Evolutionary conservation across 2,888 invertebrate species (phyloP), one percentile per base, ranked within the genome.

Genomic region (Perithous albicinctus): DNA sequence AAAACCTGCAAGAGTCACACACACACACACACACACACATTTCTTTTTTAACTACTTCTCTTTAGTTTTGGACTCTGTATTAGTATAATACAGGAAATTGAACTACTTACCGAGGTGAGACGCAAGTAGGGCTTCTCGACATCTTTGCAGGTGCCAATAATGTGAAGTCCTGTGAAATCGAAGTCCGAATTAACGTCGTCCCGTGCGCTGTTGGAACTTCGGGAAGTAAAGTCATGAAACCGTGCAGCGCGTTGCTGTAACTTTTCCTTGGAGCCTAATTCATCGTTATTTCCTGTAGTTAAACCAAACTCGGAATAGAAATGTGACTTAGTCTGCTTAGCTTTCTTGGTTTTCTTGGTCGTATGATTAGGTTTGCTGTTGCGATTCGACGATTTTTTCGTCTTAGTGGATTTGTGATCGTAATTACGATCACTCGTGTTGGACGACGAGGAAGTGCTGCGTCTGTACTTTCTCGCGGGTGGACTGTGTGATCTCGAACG

Each of bases 71-170:
- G 6, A 7, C 12, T 38, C 1, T 12, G 10, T 38, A 10, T 5
- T 29, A 29, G 29, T 29, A 4, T 29, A 51, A 18, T 63, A 41
- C 20, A 35, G 15, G 29, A 80, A 69, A 41, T 59, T 74, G 41
- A 32, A 12, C 3, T 26, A 81, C 84, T 85, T 89, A 95, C 95
- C 79, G 95, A 93, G 41, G 99, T 99, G 74, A 99, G 94, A 88
- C 99, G 95, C 87, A 99, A 95, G 93, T 99, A 99, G 63, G 97
- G 97, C 93, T 99, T 99, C 93, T 99, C 99, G 90, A 99, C 94
- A 92, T 99, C 97, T 92, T 95, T 95, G 93, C 98, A 98, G 20
- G 98, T 98, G 84, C 99, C 99, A 87, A 99, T 96, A 91, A 99
- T 97, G 93, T 98, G 98, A 93, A 97, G 95, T 92, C 96, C 96